These are phyloP conservation scores for Drosophila vallismaia DNA, from an alignment of 2,888 invertebrate genomes.

Conservation along the genomic window DNA sequence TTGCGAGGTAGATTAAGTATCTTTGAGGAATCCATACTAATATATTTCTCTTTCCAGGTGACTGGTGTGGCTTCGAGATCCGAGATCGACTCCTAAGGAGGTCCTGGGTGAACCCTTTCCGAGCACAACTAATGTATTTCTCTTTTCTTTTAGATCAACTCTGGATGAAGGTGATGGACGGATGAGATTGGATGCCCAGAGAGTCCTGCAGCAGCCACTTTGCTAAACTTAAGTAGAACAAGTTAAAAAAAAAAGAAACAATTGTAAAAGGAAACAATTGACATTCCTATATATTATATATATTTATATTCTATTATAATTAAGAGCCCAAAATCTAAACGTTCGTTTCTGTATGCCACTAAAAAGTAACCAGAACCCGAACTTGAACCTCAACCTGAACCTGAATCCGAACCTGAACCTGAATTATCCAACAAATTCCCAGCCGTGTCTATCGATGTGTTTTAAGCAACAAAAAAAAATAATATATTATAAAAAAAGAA, in stretches of 20 bases:
- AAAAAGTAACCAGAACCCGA: slow-evolving; percentile 39
- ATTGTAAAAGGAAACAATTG: slow-evolving; percentile 45
- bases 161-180: background rate
- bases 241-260: slow-evolving; percentile 11
- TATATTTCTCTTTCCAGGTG: slow-evolving; percentile 76
- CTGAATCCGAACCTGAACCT: slow-evolving; percentile 19
- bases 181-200: background rate
- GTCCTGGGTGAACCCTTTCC: slow-evolving; percentile 3
- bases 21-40: slow-evolving; percentile 60
- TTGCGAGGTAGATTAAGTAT: background rate
- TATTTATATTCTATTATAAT: slow-evolving; percentile 28
- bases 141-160: slow-evolving; percentile 46
- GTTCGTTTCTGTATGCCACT: slow-evolving; percentile 50
- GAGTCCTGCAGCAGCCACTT: background rate
- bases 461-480: slow-evolving; percentile 4
- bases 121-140: slow-evolving; percentile 46
- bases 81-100: background rate
- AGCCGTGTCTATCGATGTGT: slow-evolving; percentile 35
- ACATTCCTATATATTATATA: slow-evolving; percentile 13
- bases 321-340: slow-evolving; percentile 44
- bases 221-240: slow-evolving; percentile 41
- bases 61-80: slow-evolving; percentile 4
- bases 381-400: slow-evolving; percentile 24
- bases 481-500: slow-evolving; percentile 8
- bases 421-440: no score